These are phyloP conservation scores for Calephelis nemesis DNA, from an alignment of 1,140 invertebrate genomes.

Conservation along the genomic window DNA sequence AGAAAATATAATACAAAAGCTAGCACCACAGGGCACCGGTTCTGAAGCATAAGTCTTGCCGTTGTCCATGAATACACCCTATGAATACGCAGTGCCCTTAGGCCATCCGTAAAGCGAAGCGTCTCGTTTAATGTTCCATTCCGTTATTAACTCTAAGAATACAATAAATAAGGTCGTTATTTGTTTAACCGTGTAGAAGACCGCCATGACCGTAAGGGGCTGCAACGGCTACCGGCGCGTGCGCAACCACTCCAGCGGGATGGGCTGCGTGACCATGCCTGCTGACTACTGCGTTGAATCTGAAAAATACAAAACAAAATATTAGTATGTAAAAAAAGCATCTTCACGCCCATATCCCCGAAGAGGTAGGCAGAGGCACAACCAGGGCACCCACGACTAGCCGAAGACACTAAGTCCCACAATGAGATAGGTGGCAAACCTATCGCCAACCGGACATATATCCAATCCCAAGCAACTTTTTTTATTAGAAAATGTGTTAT, in stretches of 20 bases:
- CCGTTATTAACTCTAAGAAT: constrained; percentile 55
- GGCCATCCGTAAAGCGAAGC: constrained; percentile 39
- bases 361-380: no score
- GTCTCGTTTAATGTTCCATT: constrained; percentile 51
- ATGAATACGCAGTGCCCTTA: constrained; percentile 61
- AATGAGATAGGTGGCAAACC: no score
- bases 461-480: no score
- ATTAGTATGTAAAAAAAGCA: background rate
- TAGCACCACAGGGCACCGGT: constrained; percentile 39
- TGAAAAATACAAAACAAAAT: constrained; percentile 26
- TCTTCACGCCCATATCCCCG: no score
- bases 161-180: constrained; percentile 56
- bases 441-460: no score
- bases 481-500: no score
- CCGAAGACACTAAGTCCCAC: no score
- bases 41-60: constrained; percentile 52
- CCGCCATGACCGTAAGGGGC: constrained; percentile 52
- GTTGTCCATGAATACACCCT: constrained; percentile 61
- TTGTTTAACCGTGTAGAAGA: constrained; percentile 50
- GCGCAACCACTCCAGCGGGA: constrained; percentile 49
- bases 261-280: constrained; percentile 69
- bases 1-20: constrained; percentile 74
- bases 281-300: constrained; percentile 78
- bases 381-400: no score
- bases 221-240: constrained; percentile 45